Evolutionary conservation across 2,797 vertebrate species (phyloP), one percentile per base, ranked within the genome.

Genomic region (Anabas testudineus): DNA sequence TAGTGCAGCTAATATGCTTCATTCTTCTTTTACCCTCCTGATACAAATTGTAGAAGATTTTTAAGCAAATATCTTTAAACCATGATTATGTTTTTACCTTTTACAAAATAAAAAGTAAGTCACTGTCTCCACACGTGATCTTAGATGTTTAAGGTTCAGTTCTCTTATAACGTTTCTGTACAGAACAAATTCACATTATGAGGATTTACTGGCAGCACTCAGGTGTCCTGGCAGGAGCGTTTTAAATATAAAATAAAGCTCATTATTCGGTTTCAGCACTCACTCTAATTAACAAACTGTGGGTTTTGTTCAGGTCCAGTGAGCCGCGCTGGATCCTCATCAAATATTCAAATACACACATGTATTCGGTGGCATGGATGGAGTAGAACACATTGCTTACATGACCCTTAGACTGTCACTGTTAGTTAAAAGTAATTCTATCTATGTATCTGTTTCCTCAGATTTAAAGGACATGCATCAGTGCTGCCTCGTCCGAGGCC

Each of bases 271-370:
- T n/a, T 9, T 9, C 41, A 42, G 42, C n/a, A 45, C 90, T 90
- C 69, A 42, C 72, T 84, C 87, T 90, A 84, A 91, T 90, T 82
- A 90, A 83, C 76, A 61, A 8, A 16, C 67, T 14, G 1, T 0
- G 0, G 28, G 68, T 88, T 88, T 90, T 90, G 87, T 89, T 61
- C 54, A 13, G 55, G 53, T n/a, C 53, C 80, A 81, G 64, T 39
- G n/a, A 87, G 72, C 85, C 63, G 7, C 65, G 9, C 82, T 7
- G 55, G 60, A 34, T 60, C 61, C 53, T 80, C 80, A 83, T 90
- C 48, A 81, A 88, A 83, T 69, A 90, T 87, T 88, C 79, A 85
- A 46, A 49, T 52, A 19, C 65, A 53, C 68, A 53, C 51, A 62
- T 70, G 72, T 24, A 56, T 69, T 67, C 41, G 54, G 51, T 3